Percentiles rank a stretch among this genome's conserved stretches.
These are phyloP conservation scores for Chrysomela aeneicollis DNA, from an alignment of 2,888 invertebrate species.

Conservation along the genomic window DNA sequence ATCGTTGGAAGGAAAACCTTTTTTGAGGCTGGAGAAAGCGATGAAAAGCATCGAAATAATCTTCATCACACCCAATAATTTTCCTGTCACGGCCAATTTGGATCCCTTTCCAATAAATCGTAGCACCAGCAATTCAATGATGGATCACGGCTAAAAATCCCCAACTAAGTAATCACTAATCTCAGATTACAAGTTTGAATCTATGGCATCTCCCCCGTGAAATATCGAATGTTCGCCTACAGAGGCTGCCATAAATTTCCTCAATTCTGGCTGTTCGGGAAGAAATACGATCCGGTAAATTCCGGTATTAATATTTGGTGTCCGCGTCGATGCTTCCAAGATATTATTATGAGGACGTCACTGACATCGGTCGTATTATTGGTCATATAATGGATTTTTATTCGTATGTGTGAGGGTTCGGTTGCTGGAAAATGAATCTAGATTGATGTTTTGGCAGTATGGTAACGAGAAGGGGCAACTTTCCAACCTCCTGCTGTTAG, in stretches of 20 bases:
- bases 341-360: background rate
- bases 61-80: background rate
- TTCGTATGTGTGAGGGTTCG: background rate
- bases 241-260: background rate
- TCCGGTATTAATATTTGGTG: constrained; percentile 7
- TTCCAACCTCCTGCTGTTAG: no score
- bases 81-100: background rate
- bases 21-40: background rate
- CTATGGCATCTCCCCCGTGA: background rate
- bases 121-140: background rate
- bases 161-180: constrained; percentile 1
- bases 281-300: constrained; percentile 11
- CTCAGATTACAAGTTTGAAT: constrained; percentile 7
- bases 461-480: no score
- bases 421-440: no score
- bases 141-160: background rate
- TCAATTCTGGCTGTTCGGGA: background rate
- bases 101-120: background rate
- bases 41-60: background rate
- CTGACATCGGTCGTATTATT: background rate
- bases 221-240: background rate
- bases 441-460: background rate
- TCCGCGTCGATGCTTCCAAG: background rate
- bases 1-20: no score
- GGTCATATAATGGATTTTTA: background rate